phyloP scores from a whole-genome alignment of 1,140 invertebrate species.

The Brachionus sp. region DNA sequence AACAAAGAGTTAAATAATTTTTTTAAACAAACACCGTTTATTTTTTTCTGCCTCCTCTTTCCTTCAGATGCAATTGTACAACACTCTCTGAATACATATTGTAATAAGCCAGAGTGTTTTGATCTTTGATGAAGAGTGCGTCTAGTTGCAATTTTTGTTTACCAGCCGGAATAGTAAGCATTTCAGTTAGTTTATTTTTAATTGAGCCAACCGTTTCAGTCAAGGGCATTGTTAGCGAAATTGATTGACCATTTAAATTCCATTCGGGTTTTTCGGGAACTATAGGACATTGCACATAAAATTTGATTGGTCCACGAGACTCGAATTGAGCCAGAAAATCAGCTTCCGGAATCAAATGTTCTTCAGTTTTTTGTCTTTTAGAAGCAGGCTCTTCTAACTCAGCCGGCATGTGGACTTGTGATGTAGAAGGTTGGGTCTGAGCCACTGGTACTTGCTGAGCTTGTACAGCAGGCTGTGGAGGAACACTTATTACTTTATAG shows the following conservation, averaged over 20 bases:
- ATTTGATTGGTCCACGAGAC: constrained; percentile 67
- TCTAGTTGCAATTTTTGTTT: constrained; percentile 93
- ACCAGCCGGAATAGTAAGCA: constrained; percentile 85
- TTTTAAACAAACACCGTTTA: constrained; percentile 61
- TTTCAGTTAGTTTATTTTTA: constrained; percentile 82
- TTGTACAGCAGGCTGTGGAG: constrained; percentile 44
- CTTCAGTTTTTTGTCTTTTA: constrained; percentile 69
- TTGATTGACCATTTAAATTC: constrained; percentile 86
- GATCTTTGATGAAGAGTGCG: constrained; percentile 94
- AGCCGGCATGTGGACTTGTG: constrained; percentile 48
- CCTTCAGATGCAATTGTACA: constrained; percentile 88
- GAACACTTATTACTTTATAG: background rate
- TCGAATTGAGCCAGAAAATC: background rate
- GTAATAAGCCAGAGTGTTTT: constrained; percentile 88
- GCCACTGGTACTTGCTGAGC: constrained; percentile 46
- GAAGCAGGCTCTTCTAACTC: constrained; percentile 76
- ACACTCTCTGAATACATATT: constrained; percentile 78
- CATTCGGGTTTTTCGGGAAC: constrained; percentile 86
- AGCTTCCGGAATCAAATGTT: constrained; percentile 24
- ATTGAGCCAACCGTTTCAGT: constrained; percentile 69
- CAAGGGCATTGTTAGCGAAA: constrained; percentile 74
- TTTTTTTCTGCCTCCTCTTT: constrained; percentile 94
- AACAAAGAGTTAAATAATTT: background rate
- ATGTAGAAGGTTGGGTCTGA: constrained; percentile 47
- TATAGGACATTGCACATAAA: constrained; percentile 74